phyloP scores from a whole-genome alignment of 2,113 vertebrate genomes.

The Etheostoma cragini region DNA sequence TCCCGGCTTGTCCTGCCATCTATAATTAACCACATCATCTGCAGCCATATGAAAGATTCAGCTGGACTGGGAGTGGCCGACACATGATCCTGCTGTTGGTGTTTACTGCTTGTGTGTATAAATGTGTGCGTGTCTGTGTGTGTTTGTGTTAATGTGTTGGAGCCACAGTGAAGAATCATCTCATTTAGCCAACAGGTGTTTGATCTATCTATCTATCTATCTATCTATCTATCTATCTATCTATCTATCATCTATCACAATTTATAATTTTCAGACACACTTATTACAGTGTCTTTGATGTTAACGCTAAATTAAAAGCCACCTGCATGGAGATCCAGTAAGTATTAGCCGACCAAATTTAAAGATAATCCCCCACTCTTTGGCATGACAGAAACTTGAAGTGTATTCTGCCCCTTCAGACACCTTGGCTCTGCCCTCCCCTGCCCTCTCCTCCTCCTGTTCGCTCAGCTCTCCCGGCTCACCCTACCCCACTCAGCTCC shows the following conservation, averaged over 20 bases:
- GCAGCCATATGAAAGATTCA: constrained; percentile 83
- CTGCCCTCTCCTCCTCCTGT: constrained; percentile 35
- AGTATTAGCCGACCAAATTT: constrained; percentile 14
- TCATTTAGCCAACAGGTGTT: constrained; percentile 42
- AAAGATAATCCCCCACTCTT: constrained; percentile 42
- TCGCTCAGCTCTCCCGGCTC: constrained; percentile 51
- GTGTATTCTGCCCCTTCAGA: constrained; percentile 83
- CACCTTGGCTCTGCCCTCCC: constrained; percentile 76
- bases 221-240: background rate
- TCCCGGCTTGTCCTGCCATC: constrained; percentile 83
- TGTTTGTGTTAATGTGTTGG: constrained; percentile 28
- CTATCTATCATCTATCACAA: too few species aligned
- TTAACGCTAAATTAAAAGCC: constrained; percentile 20
- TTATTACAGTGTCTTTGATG: constrained; percentile 1
- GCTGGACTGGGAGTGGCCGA: constrained; percentile 78
- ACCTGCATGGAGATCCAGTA: background rate
- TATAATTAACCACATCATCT: constrained; percentile 84
- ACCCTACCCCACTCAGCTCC: constrained; percentile 73
- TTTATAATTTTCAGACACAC: background rate
- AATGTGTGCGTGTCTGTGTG: constrained; percentile 53
- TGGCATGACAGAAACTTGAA: constrained; percentile 75
- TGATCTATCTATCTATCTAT: background rate
- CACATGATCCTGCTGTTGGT: constrained; percentile 68
- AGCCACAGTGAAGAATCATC: constrained; percentile 8
- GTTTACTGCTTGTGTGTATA: constrained; percentile 60